These are phyloP conservation scores for Oncorhynchus tshawytscha DNA, from an alignment of 2,113 vertebrate genomes.

Conservation along the genomic window DNA sequence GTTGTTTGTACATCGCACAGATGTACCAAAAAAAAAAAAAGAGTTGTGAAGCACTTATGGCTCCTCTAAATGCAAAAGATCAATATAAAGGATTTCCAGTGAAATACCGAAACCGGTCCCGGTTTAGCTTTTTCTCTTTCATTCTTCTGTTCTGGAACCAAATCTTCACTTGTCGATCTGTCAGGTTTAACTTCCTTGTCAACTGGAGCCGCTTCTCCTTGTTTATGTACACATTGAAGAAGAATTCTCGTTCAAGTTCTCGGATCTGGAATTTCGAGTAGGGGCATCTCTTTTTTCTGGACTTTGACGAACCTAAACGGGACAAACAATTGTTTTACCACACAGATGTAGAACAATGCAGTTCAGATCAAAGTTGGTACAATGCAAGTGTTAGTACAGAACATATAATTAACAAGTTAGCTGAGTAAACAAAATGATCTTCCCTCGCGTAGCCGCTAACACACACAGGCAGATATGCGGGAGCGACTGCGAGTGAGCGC, in stretches of 20 bases:
- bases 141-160: constrained; percentile 96
- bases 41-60: constrained; percentile 25
- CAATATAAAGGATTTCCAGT: constrained; percentile 79
- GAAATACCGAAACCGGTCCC: constrained; percentile 88
- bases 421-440: not conserved
- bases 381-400: not conserved
- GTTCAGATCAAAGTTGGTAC: not conserved
- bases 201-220: constrained; percentile 98
- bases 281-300: constrained; percentile 75
- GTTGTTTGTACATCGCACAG: not conserved
- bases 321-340: not conserved
- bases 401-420: not conserved
- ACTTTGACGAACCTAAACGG: not conserved
- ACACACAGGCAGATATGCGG: not conserved
- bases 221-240: constrained; percentile 99
- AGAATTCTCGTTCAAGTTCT: constrained; percentile 99
- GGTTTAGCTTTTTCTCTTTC: constrained; percentile 96
- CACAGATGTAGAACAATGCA: not conserved
- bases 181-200: constrained; percentile 89
- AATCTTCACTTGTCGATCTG: constrained; percentile 92
- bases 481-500: not conserved
- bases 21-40: not conserved
- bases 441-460: constrained; percentile 17
- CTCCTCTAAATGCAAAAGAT: not conserved
- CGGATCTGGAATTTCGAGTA: constrained; percentile 99